Conservation (phyloP, 2,113 vertebrate species). For the Nothobranchius kuhntae region DNA sequence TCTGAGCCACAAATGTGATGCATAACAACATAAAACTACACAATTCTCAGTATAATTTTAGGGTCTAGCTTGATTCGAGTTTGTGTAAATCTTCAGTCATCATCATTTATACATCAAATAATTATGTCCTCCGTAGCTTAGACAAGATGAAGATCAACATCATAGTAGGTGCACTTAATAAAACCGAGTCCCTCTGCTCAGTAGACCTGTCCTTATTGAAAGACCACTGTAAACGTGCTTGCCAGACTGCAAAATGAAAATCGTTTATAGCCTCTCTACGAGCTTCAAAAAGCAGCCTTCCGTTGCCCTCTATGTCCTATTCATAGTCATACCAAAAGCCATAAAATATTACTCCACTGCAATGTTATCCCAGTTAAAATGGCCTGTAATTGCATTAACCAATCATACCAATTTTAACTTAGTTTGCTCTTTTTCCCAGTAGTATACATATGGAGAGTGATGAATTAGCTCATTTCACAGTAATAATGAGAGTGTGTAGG, state of each 20-base stretch:
- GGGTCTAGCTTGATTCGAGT: too few relatives aligned
- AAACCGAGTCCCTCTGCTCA: conserved; percentile 35
- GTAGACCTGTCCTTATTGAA: conserved; percentile 42
- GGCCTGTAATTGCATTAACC: conserved; percentile 68
- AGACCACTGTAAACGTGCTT: conserved; percentile 63
- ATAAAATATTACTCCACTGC: conserved; percentile 69
- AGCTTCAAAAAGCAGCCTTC: conserved; percentile 58
- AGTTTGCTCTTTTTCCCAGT: conserved; percentile 27
- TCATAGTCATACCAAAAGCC: conserved; percentile 65
- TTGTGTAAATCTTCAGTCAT: background rate
- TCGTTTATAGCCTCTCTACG: conserved; percentile 56
- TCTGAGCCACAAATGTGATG: too few relatives aligned
- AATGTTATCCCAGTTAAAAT: conserved; percentile 69
- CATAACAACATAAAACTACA: too few relatives aligned
- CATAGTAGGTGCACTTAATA: conserved; percentile 28
- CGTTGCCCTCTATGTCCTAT: conserved; percentile 41
- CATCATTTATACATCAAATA: background rate
- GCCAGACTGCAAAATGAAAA: conserved; percentile 76
- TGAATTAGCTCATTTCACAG: conserved; percentile 65
- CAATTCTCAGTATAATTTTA: too few relatives aligned
- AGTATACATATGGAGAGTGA: conserved; percentile 60
- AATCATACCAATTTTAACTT: conserved; percentile 61
- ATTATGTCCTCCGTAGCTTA: background rate
- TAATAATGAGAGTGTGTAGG: conserved; percentile 59
- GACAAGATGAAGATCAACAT: conserved; percentile 13